phyloP scores from a whole-genome alignment of 2,797 vertebrate species.

The Argya squamiceps region DNA sequence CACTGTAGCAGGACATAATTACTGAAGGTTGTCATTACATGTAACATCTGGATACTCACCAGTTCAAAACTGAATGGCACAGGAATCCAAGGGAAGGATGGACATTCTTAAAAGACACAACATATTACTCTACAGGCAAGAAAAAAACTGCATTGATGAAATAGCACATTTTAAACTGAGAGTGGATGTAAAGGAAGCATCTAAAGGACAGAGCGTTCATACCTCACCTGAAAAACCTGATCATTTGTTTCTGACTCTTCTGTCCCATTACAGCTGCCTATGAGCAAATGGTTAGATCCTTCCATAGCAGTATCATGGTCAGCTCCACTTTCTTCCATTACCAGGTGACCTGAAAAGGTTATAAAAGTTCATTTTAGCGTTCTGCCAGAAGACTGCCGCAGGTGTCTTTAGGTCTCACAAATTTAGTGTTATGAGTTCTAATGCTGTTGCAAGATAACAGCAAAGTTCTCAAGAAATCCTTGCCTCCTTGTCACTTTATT shows the following conservation, averaged over 20 bases:
- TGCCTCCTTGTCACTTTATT: background rate
- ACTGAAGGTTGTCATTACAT: background rate
- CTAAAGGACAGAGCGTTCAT: background rate
- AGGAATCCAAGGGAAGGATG: background rate
- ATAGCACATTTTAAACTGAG: background rate
- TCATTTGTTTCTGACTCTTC: conserved; percentile 29
- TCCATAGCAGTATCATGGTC: conserved; percentile 48
- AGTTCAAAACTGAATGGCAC: background rate
- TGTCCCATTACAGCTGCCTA: conserved; percentile 23
- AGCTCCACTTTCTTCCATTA: conserved; percentile 71
- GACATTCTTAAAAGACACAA: background rate
- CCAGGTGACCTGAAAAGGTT: conserved; percentile 65
- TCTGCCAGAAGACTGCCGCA: background rate
- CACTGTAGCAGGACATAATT: background rate
- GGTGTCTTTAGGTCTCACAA: background rate
- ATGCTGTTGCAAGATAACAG: background rate
- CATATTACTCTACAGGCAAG: background rate
- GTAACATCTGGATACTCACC: background rate
- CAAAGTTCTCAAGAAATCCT: background rate
- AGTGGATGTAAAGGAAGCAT: background rate
- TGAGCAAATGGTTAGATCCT: conserved; percentile 36
- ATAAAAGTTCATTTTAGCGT: conserved; percentile 4
- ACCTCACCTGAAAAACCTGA: conserved; percentile 58
- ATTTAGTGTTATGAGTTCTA: background rate
- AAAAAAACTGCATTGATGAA: background rate